phyloP scores from a whole-genome alignment of 2,113 vertebrate species.

The Stigmatopora nigra region DNA sequence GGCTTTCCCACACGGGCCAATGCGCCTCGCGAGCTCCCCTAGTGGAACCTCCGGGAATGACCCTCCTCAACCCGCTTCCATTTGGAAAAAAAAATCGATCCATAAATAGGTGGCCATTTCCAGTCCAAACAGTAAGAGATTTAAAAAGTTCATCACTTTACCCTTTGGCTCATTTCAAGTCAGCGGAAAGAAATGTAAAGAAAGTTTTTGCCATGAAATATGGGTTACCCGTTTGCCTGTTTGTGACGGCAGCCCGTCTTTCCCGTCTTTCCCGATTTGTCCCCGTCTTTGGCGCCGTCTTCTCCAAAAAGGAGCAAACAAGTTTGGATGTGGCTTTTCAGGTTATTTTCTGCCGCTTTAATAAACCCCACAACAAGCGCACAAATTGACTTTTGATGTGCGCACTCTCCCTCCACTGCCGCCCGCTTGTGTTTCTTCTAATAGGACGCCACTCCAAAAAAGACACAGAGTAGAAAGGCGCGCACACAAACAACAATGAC shows the following conservation, averaged over 20 bases:
- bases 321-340: slow-evolving; percentile 38
- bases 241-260: background rate
- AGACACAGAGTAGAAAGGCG: slow-evolving; percentile 51
- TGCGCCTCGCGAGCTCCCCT: no score
- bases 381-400: slow-evolving; percentile 55
- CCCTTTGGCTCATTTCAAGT: no score
- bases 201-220: no score
- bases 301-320: slow-evolving; percentile 18
- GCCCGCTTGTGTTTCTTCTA: slow-evolving; percentile 61
- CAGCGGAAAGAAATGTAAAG: no score
- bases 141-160: no score
- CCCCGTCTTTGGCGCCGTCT: background rate
- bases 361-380: slow-evolving; percentile 47
- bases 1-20: background rate
- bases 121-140: no score
- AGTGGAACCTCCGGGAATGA: no score
- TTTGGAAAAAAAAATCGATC: no score
- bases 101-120: no score
- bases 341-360: slow-evolving; percentile 51
- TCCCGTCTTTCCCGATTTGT: background rate
- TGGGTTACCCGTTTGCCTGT: no score
- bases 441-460: slow-evolving; percentile 63
- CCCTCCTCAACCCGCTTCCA: no score
- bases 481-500: slow-evolving; percentile 53
- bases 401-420: slow-evolving; percentile 24